phyloP scores from a whole-genome alignment of 35 echinoderm and acorn worm species.

The Hemicentrotus pulcherrimus region DNA sequence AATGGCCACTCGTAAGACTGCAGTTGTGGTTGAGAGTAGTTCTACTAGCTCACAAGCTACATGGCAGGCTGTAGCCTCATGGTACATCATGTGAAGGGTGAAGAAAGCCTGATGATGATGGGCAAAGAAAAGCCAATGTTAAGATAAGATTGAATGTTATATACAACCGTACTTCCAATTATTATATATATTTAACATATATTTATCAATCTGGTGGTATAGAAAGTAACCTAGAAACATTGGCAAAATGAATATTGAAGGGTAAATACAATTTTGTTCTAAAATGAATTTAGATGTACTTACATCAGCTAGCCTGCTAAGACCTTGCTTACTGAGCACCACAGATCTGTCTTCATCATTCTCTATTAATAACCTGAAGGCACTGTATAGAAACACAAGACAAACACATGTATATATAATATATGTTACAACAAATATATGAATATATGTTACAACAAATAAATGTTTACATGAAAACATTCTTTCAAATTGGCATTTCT shows the following conservation, averaged over 20 bases:
- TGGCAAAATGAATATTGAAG: no score
- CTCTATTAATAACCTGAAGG: slow-evolving; percentile 76
- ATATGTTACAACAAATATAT: no score
- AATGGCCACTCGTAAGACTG: slow-evolving; percentile 65
- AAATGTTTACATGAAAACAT: no score
- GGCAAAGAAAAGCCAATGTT: neutral
- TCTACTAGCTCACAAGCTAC: slow-evolving; percentile 84
- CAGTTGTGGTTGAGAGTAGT: slow-evolving; percentile 64
- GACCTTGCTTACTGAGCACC: slow-evolving; percentile 75
- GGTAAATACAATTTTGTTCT: no score
- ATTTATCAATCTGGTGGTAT: no score
- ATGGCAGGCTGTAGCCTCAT: slow-evolving; percentile 89
- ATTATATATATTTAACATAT: no score
- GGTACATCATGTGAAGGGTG: slow-evolving; percentile 93
- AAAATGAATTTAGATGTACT: neutral
- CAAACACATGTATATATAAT: no score
- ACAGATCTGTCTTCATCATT: slow-evolving; percentile 75
- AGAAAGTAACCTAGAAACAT: no score
- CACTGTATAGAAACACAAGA: slow-evolving; percentile 44
- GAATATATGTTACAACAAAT: no score
- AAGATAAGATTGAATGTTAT: no score
- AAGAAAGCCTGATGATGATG: slow-evolving; percentile 68
- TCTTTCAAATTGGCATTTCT: no score
- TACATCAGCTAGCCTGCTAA: slow-evolving; percentile 87
- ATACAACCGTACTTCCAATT: no score